These are phyloP conservation scores for Siderastrea siderea DNA, from an alignment of 92 coral and sea anemone species.

Conservation along the genomic window DNA sequence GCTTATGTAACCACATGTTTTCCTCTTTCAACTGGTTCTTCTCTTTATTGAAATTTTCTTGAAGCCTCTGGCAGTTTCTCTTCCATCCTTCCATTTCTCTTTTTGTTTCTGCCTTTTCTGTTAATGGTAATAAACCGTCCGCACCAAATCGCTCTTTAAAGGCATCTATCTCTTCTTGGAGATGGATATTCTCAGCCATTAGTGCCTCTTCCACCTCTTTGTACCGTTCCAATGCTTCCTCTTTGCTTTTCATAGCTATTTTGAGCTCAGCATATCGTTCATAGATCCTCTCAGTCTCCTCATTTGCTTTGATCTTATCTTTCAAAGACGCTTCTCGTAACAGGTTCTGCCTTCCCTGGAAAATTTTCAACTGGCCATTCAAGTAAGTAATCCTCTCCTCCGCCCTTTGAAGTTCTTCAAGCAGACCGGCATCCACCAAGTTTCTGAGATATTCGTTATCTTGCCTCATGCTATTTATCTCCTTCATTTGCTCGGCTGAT, in stretches of 20 bases:
- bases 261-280: conserved; percentile 34
- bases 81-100: conserved; percentile 23
- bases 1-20: conserved; percentile 48
- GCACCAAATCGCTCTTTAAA: conserved; percentile 15
- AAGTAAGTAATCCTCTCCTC: conserved; percentile 20
- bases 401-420: conserved; percentile 32
- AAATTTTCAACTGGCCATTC: conserved; percentile 21
- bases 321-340: conserved; percentile 8
- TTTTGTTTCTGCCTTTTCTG: conserved; percentile 28
- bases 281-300: conserved; percentile 7
- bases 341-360: conserved; percentile 22
- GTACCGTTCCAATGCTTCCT: conserved; percentile 23
- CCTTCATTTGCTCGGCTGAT: conserved; percentile 12
- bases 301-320: conserved; percentile 19
- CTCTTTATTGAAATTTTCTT: conserved; percentile 35
- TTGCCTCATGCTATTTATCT: neutral
- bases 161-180: conserved; percentile 24
- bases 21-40: conserved; percentile 19
- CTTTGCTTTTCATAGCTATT: conserved; percentile 8
- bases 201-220: conserved; percentile 29
- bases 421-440: conserved; percentile 22
- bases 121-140: neutral
- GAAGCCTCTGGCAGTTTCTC: conserved; percentile 31
- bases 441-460: conserved; percentile 13
- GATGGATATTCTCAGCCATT: conserved; percentile 24